phyloP scores from a whole-genome alignment of 2,797 vertebrate genomes.

The Oceanodroma leucorhoa region DNA sequence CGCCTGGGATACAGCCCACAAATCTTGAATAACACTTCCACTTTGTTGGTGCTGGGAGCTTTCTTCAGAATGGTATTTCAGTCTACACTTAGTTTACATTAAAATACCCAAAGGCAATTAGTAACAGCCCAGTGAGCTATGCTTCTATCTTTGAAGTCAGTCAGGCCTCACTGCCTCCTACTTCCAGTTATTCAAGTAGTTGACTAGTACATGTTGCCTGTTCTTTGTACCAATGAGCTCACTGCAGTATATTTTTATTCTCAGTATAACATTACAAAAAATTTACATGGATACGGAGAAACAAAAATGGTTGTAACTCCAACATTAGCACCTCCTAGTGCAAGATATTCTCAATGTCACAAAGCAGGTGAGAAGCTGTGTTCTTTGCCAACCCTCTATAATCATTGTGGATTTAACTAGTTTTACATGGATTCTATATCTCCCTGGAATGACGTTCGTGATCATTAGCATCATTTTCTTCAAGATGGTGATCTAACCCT shows the following conservation, averaged over 20 bases:
- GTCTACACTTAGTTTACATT: not conserved
- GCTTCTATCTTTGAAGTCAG: not conserved
- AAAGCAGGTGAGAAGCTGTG: not conserved
- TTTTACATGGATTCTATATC: not conserved
- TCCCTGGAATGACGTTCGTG: not conserved
- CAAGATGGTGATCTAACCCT: not conserved
- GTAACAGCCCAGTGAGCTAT: not conserved
- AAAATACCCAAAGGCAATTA: not conserved
- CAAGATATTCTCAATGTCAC: not conserved
- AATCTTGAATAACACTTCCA: not conserved
- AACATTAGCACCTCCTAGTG: not conserved
- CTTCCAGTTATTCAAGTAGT: not conserved
- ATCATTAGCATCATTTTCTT: not conserved
- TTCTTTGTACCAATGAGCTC: not conserved
- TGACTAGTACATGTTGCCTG: not conserved
- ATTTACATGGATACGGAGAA: not conserved
- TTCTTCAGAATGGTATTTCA: not conserved
- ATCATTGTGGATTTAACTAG: not conserved
- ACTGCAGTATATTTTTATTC: not conserved
- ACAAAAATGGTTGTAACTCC: not conserved
- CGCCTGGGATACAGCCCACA: not conserved
- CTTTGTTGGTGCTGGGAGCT: not conserved
- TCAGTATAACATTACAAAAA: not conserved
- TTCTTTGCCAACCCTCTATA: not conserved
- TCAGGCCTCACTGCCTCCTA: not conserved